Evolutionary conservation across 1,140 invertebrate species (phyloP).

Genomic region (Dermatophagoides farinae): DNA sequence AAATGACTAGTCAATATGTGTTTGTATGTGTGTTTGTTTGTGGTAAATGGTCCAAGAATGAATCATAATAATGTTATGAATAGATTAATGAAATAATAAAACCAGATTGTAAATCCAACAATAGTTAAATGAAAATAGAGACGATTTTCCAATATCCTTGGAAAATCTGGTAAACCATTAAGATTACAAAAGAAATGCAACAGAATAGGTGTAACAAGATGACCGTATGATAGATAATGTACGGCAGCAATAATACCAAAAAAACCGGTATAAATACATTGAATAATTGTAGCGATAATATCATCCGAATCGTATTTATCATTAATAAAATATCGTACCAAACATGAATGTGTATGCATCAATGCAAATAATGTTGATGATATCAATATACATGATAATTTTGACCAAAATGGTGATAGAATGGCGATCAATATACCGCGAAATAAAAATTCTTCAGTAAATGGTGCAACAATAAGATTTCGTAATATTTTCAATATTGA

Average conservation of each 20-base stretch:
- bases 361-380: slow-evolving; percentile 4
- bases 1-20: no score
- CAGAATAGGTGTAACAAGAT: slow-evolving; percentile 3
- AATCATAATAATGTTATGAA: no score
- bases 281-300: neutral
- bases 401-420: slow-evolving; percentile 3
- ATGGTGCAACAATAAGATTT: slow-evolving; percentile 4
- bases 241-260: slow-evolving; percentile 2
- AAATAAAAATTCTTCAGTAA: slow-evolving; percentile 10
- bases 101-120: neutral
- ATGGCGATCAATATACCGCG: neutral
- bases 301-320: neutral
- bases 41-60: no score
- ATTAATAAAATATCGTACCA: neutral
- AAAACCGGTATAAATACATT: slow-evolving; percentile 4
- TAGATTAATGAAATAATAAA: neutral
- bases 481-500: neutral
- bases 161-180: slow-evolving; percentile 2
- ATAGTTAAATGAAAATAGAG: neutral
- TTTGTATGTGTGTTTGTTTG: no score
- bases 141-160: neutral
- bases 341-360: neutral
- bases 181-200: slow-evolving; percentile 7
- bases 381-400: neutral
- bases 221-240: neutral